Evolutionary conservation across 2,888 invertebrate genomes (phyloP).

Genomic region (Drosophila paracracens): DNA sequence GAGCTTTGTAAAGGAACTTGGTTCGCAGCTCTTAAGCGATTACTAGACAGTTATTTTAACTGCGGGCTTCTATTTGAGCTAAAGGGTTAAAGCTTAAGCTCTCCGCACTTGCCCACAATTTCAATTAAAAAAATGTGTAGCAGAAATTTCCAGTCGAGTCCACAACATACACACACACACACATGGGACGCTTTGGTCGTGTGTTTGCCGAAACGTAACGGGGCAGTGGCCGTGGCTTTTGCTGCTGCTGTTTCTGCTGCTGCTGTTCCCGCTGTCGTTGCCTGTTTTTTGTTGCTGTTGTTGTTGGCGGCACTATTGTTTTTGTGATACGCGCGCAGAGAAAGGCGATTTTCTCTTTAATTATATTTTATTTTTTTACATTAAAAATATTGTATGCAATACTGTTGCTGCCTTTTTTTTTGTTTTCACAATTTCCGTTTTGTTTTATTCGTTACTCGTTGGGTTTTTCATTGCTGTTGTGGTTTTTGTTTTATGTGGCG

Average conservation of each 20-base stretch:
- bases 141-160: slow-evolving; percentile 75
- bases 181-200: slow-evolving; percentile 51
- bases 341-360: slow-evolving; percentile 78
- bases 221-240: slow-evolving; percentile 76
- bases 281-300: slow-evolving; percentile 42
- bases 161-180: slow-evolving; percentile 45
- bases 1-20: slow-evolving; percentile 13
- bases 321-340: slow-evolving; percentile 73
- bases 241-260: slow-evolving; percentile 23
- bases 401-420: slow-evolving; percentile 35
- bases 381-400: slow-evolving; percentile 65
- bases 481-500: slow-evolving; percentile 47
- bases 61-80: not conserved
- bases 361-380: slow-evolving; percentile 75
- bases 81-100: slow-evolving; percentile 8
- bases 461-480: slow-evolving; percentile 31
- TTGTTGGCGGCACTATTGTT: slow-evolving; percentile 71
- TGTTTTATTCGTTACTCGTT: slow-evolving; percentile 54
- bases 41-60: slow-evolving; percentile 17
- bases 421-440: slow-evolving; percentile 66
- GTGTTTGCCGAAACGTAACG: slow-evolving; percentile 78
- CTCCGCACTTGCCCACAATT: slow-evolving; percentile 52
- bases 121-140: slow-evolving; percentile 69
- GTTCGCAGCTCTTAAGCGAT: not conserved
- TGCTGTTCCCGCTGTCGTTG: slow-evolving; percentile 60